Conservation (phyloP, 1,140 invertebrate genomes). For the Galleria mellonella region DNA sequence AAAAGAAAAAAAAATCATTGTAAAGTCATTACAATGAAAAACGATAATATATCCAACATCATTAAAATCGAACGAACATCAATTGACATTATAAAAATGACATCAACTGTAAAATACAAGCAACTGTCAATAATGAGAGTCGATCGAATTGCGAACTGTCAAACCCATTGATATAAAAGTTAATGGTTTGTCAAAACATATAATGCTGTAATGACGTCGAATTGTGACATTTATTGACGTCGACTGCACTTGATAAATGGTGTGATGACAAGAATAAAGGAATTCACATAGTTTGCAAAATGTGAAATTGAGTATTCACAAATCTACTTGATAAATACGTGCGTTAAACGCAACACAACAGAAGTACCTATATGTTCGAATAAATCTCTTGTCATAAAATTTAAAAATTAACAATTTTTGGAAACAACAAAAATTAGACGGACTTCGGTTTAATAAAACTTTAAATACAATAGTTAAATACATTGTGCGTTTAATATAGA, state of each 20-base stretch:
- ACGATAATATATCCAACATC: constrained; percentile 4
- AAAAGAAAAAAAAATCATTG: no score
- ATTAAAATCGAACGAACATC: constrained; percentile 18
- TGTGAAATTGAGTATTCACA: no score
- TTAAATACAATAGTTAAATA: no score
- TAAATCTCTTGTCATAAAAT: no score
- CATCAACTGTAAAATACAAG: constrained; percentile 50
- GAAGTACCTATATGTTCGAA: no score
- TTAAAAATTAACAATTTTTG: no score
- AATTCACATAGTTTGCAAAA: constrained; percentile 30
- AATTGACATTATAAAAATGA: constrained; percentile 46
- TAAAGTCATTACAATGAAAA: constrained; percentile 1
- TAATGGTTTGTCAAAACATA: constrained; percentile 71
- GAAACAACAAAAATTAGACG: no score
- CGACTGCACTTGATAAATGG: constrained; percentile 38
- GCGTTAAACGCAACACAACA: no score
- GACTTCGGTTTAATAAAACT: no score
- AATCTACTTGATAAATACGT: no score
- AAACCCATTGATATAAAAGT: constrained; percentile 31
- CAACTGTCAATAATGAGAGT: constrained; percentile 41
- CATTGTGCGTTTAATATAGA: no score
- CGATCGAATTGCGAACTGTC: constrained; percentile 41
- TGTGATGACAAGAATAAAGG: constrained; percentile 42
- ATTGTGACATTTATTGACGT: constrained; percentile 36
- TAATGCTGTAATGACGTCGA: constrained; percentile 43